Evolutionary conservation across 2,113 vertebrate genomes (phyloP), one percentile per base, ranked within the genome.

Genomic region (Ahaetulla prasina): DNA sequence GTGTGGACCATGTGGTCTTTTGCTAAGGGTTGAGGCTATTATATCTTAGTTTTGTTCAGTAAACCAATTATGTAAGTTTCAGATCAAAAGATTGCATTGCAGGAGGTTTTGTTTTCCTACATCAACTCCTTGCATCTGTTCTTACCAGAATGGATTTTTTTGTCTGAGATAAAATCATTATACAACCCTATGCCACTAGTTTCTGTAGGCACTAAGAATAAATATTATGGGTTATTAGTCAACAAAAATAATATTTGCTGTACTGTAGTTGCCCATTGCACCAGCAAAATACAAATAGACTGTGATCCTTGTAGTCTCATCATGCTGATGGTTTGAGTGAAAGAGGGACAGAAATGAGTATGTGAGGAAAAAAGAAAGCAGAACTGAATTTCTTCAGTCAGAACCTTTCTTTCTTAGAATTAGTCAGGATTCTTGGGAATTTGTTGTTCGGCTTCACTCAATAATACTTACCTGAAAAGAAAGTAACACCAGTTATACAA

Each of bases 41-140:
- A 47, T 94, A 84, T 54, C 95, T 1, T 92, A 30, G 89, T 95
- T 96, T 84, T 49, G 12, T 96, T 96, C 94, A 91, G 92, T 94
- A 94, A 95, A 30, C 89, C 60, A 95, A 94, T 96, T 96, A 96
- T 92, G 89, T 96, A 96, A 96, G 91, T 95, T 95, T 94, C 89
- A 96, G 94, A 93, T 92, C 1, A 95, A 96, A 85, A 95, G 93
- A 93, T 22, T 96, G 94, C 85, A 92, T 95, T 97, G 94, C 92
- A 95, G 94, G 43, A 95, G 90, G 90, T 95, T 52, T 94, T 95
- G 23, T 85, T 95, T 94, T 96, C 92, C 93, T 87, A 11, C 12
- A 94, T 94, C 14, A 39, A 39, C 9, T 0, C 94, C 94, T 89
- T 95, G 94, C 52, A 2, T 96, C 96, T 92, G 93, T 96, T 94